Conservation (phyloP, 2,888 invertebrate species). For the Drosophila acutilabella region DNA sequence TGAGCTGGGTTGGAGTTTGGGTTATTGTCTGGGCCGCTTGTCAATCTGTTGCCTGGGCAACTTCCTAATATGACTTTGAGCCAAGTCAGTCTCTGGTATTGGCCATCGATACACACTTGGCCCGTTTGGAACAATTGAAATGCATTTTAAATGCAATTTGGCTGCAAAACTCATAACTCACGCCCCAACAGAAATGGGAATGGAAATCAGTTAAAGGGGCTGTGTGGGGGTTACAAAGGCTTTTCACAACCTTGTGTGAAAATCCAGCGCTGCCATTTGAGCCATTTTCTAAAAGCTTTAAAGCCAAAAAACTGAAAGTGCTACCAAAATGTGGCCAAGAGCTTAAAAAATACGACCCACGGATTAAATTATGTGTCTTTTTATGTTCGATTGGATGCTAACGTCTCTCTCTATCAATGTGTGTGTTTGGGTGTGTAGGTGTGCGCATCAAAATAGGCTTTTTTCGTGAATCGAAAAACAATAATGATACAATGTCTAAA, state of each 20-base stretch:
- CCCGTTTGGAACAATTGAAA: conserved; percentile 39
- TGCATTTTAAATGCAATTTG: conserved; percentile 54
- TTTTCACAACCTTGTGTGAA: conserved; percentile 37
- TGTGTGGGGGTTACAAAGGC: background rate
- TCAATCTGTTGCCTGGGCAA: conserved; percentile 40
- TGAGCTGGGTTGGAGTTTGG: too few species aligned
- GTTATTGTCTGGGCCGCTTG: conserved; percentile 11
- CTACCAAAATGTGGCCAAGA: conserved; percentile 45
- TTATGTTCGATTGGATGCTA: conserved; percentile 20
- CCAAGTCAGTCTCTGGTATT: conserved; percentile 6
- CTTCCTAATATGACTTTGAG: conserved; percentile 33
- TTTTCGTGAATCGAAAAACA: conserved; percentile 54
- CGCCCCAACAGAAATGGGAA: conserved; percentile 9
- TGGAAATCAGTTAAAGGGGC: background rate
- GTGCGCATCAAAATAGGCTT: conserved; percentile 60
- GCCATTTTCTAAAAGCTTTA: conserved; percentile 26
- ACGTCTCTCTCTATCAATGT: background rate
- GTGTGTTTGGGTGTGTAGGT: conserved; percentile 52
- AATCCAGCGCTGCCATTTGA: conserved; percentile 25
- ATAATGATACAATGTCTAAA: conserved; percentile 70
- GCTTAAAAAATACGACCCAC: conserved; percentile 44
- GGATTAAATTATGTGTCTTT: conserved; percentile 47
- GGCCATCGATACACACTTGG: background rate
- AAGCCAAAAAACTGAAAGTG: conserved; percentile 51
- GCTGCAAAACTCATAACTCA: conserved; percentile 52